phyloP scores from a whole-genome alignment of 2,888 invertebrate species.

The Caenorhabditis wallacei region DNA sequence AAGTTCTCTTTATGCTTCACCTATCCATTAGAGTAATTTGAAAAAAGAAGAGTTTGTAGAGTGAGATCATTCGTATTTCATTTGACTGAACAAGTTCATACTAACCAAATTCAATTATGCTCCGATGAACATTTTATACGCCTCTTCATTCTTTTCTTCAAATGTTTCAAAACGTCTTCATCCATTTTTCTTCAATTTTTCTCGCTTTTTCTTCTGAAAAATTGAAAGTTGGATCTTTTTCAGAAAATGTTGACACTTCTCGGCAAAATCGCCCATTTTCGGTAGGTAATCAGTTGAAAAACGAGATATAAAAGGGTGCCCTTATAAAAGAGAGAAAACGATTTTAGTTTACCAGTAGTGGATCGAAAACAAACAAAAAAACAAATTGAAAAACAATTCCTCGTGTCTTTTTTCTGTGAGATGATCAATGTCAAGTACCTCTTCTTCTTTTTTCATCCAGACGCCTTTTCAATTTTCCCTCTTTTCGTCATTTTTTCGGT shows the following conservation, averaged over 20 bases:
- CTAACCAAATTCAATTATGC: slow-evolving; percentile 39
- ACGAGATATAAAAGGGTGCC: background rate
- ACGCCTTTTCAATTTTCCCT: slow-evolving; percentile 35
- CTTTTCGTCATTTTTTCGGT: slow-evolving; percentile 24
- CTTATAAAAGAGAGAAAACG: background rate
- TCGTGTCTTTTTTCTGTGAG: slow-evolving; percentile 5
- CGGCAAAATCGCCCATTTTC: slow-evolving; percentile 41
- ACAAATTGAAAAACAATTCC: slow-evolving; percentile 34
- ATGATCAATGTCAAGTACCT: slow-evolving; percentile 47
- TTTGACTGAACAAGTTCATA: slow-evolving; percentile 24
- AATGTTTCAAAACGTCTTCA: slow-evolving; percentile 21
- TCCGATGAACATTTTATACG: slow-evolving; percentile 29
- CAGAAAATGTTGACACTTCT: slow-evolving; percentile 45
- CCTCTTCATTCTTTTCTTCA: slow-evolving; percentile 10
- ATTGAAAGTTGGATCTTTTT: background rate
- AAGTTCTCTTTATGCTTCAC: slow-evolving; percentile 5
- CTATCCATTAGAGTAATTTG: slow-evolving; percentile 29
- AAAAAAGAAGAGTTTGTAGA: slow-evolving; percentile 18
- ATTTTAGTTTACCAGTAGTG: background rate
- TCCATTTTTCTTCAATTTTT: slow-evolving; percentile 6
- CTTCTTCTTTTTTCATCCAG: slow-evolving; percentile 1
- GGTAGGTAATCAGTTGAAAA: slow-evolving; percentile 16
- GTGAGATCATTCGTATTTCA: slow-evolving; percentile 19
- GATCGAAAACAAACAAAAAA: slow-evolving; percentile 8
- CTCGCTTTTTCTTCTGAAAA: background rate